Conservation (phyloP, 1,140 invertebrate species). For the Archivesica marissinica region DNA sequence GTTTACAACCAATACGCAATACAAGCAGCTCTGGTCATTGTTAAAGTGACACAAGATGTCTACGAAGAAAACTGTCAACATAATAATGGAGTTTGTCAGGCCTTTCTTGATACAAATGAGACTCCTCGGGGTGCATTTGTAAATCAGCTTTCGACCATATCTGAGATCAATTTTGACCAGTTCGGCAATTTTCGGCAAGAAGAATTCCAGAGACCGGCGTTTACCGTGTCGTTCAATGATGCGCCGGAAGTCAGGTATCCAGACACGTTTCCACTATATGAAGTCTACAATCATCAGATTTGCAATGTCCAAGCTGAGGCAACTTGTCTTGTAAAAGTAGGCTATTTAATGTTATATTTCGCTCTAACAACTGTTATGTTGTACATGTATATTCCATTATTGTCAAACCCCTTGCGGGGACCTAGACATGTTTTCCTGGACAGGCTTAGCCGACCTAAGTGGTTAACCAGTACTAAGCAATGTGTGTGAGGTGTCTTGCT, state of each 20-base stretch:
- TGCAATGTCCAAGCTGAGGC: no score
- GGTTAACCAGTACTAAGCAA: no score
- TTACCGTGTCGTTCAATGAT: not conserved
- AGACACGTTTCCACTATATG: constrained; percentile 1
- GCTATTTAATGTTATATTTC: no score
- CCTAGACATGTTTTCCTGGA: no score
- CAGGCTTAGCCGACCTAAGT: no score
- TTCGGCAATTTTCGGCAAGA: not conserved
- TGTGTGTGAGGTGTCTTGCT: no score
- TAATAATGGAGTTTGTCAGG: not conserved
- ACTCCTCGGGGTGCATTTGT: not conserved
- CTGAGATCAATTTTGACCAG: not conserved
- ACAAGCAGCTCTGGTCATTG: constrained; percentile 10
- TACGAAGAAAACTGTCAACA: not conserved
- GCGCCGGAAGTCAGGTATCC: not conserved
- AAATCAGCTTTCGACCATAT: not conserved
- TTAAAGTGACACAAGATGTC: not conserved
- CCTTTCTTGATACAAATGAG: no score
- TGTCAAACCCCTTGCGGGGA: no score
- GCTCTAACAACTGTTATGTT: no score
- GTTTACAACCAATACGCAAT: constrained; percentile 45
- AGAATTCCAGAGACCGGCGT: not conserved
- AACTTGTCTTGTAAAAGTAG: no score
- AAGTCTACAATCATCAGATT: constrained; percentile 40
- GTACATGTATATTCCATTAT: no score